A percentile compares a stretch with the other conserved stretches of the same genome.
phyloP scores from a whole-genome alignment of 2,797 vertebrate genomes.

The Sebastiscus tertius region DNA sequence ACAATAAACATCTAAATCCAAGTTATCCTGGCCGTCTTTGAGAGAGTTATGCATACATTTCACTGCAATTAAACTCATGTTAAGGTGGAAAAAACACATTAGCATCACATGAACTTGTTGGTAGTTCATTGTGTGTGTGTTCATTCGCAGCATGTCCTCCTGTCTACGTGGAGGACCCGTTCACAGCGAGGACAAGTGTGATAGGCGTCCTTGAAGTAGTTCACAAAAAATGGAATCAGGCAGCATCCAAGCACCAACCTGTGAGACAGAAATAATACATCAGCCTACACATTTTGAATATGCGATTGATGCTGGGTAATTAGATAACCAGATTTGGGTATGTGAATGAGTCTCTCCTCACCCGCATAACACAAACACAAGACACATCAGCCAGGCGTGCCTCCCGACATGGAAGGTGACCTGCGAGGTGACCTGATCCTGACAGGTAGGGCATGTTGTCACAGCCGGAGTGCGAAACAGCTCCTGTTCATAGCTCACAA shows the following conservation, averaged over 20 bases:
- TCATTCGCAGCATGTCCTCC: slow-evolving; percentile 74
- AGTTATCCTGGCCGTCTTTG: not conserved
- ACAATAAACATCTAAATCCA: not conserved
- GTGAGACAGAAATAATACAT: not conserved
- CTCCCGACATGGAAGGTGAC: slow-evolving; percentile 77
- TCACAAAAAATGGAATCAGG: slow-evolving; percentile 82
- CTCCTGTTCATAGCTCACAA: slow-evolving; percentile 54
- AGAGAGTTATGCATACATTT: not conserved
- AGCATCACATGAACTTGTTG: not conserved
- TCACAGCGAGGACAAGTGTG: slow-evolving; percentile 86
- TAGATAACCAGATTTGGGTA: not conserved
- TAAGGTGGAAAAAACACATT: not conserved
- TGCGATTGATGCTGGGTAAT: not conserved
- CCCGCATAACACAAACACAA: slow-evolving; percentile 74
- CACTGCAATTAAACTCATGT: not conserved
- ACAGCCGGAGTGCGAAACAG: slow-evolving; percentile 69
- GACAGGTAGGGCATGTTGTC: slow-evolving; percentile 81
- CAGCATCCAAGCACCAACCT: slow-evolving; percentile 89
- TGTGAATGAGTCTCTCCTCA: slow-evolving; percentile 56
- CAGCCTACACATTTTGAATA: not conserved
- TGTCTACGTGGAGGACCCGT: slow-evolving; percentile 80
- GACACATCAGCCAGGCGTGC: slow-evolving; percentile 78
- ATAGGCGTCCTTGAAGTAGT: slow-evolving; percentile 82
- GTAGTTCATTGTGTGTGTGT: not conserved
- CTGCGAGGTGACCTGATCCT: slow-evolving; percentile 79